A percentile compares a stretch with the other conserved stretches of the same genome.
phyloP scores from a whole-genome alignment of 2,113 vertebrate species.

The Fukomys damarensis region DNA sequence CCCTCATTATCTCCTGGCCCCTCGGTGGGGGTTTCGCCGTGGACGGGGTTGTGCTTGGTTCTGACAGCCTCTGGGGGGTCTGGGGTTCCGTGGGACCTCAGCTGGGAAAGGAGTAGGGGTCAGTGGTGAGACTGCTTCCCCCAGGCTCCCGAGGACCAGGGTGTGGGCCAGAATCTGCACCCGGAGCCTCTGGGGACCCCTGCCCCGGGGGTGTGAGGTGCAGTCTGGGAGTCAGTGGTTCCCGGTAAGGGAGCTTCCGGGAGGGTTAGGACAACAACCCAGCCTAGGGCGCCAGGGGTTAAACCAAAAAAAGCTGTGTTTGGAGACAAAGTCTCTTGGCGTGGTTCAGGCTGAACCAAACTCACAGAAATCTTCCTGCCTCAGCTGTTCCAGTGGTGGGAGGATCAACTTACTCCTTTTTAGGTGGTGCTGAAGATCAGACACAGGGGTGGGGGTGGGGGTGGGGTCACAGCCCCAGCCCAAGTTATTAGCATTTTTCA shows the following conservation, averaged over 20 bases:
- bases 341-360: background rate
- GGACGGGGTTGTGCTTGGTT: constrained; percentile 66
- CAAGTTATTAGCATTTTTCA: constrained; percentile 63
- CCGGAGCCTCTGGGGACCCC: background rate
- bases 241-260: background rate
- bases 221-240: background rate
- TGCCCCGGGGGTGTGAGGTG: background rate
- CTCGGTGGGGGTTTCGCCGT: constrained; percentile 71
- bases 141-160: too few relatives aligned
- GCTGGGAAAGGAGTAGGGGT: constrained; percentile 62
- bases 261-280: accelerated
- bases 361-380: background rate
- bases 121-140: background rate
- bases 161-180: too few relatives aligned
- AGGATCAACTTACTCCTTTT: background rate
- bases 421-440: background rate
- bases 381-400: background rate
- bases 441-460: too few relatives aligned
- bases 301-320: background rate
- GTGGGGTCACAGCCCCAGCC: background rate
- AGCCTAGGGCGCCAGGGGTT: background rate
- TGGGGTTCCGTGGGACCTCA: constrained; percentile 48
- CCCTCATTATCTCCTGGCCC: background rate
- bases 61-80: constrained; percentile 56
- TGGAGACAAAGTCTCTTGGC: background rate